These are phyloP conservation scores for Arctocebus calabarensis DNA, from an alignment of 2,797 vertebrate genomes.

Conservation along the genomic window DNA sequence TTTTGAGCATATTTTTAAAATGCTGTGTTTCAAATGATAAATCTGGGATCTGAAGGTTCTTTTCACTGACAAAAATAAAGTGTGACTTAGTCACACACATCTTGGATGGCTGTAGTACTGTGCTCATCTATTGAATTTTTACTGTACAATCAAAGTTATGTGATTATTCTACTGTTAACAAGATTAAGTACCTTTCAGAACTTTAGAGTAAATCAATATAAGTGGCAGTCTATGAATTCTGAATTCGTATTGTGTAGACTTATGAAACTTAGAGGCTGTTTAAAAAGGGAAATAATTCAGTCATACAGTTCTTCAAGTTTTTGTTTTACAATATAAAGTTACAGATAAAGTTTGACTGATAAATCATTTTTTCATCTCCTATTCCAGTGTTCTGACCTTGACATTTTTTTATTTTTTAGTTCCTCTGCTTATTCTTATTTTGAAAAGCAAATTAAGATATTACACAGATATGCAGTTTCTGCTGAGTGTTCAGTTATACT, in stretches of 20 bases:
- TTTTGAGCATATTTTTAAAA: slow-evolving; percentile 52
- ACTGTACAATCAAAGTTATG: not conserved
- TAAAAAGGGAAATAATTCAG: slow-evolving; percentile 55
- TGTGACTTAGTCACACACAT: not conserved
- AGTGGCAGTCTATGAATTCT: slow-evolving; percentile 10
- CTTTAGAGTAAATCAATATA: not conserved
- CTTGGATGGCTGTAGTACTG: not conserved
- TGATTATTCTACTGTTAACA: slow-evolving; percentile 60
- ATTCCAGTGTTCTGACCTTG: slow-evolving; percentile 58
- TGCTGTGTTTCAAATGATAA: slow-evolving; percentile 48
- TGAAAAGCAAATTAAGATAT: slow-evolving; percentile 63
- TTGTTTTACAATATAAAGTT: slow-evolving; percentile 65
- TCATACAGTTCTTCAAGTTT: slow-evolving; percentile 66
- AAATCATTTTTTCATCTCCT: slow-evolving; percentile 64
- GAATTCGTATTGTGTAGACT: not conserved
- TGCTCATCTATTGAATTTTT: slow-evolving; percentile 38
- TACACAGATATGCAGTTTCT: slow-evolving; percentile 27
- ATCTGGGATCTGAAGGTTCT: not conserved
- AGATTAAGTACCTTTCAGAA: slow-evolving; percentile 23
- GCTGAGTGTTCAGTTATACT: not conserved
- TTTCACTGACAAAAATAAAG: slow-evolving; percentile 11
- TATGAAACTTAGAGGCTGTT: slow-evolving; percentile 45
- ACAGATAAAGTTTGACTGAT: slow-evolving; percentile 57
- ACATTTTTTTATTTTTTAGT: slow-evolving; percentile 56
- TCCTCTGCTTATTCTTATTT: slow-evolving; percentile 61